Percentiles rank a stretch among this genome's conserved stretches.
These are phyloP conservation scores for Zygothrica quintamaculata DNA, from an alignment of 2,888 invertebrate species.

Conservation along the genomic window DNA sequence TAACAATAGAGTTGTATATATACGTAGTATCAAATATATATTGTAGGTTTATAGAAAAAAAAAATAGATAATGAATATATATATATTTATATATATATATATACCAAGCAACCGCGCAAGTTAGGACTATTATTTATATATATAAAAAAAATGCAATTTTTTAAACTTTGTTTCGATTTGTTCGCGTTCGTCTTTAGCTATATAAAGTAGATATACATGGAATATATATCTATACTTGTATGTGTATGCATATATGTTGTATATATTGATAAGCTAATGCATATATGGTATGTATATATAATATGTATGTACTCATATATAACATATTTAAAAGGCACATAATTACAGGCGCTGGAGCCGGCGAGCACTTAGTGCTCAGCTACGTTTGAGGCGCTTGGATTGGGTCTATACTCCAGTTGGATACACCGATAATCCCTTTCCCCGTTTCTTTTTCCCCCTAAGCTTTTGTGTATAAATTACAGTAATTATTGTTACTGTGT, in stretches of 20 bases:
- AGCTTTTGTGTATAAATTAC: conserved; percentile 34
- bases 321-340: conserved; percentile 71
- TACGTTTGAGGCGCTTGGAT: conserved; percentile 44
- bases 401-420: conserved; percentile 19
- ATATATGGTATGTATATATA: conserved; percentile 37
- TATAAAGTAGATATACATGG: conserved; percentile 30
- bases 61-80: conserved; percentile 15
- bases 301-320: conserved; percentile 36
- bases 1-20: conserved; percentile 70
- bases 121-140: conserved; percentile 59
- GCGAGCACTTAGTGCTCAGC: conserved; percentile 34
- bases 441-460: conserved; percentile 2
- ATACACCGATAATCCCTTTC: conserved; percentile 1
- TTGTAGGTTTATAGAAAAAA: conserved; percentile 48
- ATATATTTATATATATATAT: conserved; percentile 32
- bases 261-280: conserved; percentile 27
- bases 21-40: conserved; percentile 48
- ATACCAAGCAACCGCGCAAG: conserved; percentile 69
- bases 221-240: conserved; percentile 32
- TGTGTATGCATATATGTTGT: conserved; percentile 22
- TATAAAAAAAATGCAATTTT: conserved; percentile 57
- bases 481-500: conserved; percentile 18
- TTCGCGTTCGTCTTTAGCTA: conserved; percentile 40
- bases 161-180: conserved; percentile 39
- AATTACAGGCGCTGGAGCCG: conserved; percentile 69